phyloP scores from a whole-genome alignment of 2,113 vertebrate genomes.

The Brachypodius melanocephalos region DNA sequence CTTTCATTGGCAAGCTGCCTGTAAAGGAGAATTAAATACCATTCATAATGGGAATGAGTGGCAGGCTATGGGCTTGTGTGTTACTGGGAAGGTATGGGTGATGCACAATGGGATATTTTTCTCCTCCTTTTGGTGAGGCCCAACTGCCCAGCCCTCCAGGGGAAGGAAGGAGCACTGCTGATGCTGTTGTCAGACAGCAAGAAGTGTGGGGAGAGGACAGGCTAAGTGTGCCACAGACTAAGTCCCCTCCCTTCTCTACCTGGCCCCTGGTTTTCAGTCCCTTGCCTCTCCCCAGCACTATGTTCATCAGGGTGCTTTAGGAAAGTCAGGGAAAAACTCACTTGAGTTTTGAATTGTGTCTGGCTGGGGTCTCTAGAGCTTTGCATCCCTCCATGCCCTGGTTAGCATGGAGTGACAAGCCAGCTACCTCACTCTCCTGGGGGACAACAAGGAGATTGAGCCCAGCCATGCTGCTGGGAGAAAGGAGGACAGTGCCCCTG shows the following conservation, averaged over 20 bases:
- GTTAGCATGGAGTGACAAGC: not conserved
- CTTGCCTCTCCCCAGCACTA: not conserved
- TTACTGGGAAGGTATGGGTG: not conserved
- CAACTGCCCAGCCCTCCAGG: not conserved
- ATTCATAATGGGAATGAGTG: constrained; percentile 22
- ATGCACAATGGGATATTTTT: fast-evolving
- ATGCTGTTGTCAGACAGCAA: not conserved
- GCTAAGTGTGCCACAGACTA: not conserved
- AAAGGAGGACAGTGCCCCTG: not conserved
- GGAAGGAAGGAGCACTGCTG: not conserved
- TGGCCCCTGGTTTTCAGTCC: not conserved
- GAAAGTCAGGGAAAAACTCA: not conserved
- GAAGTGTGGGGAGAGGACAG: not conserved
- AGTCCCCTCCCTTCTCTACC: not conserved
- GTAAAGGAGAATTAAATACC: constrained; percentile 64
- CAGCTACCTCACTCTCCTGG: not conserved
- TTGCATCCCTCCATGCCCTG: not conserved
- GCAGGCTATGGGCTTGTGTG: not conserved
- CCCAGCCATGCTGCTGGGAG: not conserved
- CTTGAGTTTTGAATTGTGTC: not conserved
- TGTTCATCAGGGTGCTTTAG: not conserved
- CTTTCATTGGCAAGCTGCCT: not conserved
- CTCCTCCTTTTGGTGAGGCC: not conserved
- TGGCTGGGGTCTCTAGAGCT: not conserved
- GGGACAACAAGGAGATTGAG: not conserved